Evolutionary conservation across 2,113 vertebrate species (phyloP).

Genomic region (Oxygymnocypris stewartii): DNA sequence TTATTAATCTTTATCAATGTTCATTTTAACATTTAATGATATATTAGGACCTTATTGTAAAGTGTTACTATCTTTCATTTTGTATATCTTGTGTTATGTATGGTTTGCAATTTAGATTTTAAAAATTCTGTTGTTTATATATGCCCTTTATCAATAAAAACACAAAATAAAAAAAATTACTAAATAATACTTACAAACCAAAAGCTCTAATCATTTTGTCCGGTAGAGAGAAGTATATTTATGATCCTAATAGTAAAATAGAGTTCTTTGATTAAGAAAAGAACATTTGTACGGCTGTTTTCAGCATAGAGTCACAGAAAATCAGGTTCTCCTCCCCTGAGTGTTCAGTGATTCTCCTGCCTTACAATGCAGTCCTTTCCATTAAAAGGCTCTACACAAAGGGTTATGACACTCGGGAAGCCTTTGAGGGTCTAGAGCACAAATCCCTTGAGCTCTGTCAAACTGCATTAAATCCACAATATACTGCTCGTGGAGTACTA

Average conservation of each 20-base stretch:
- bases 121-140: background rate
- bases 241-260: background rate
- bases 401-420: conserved; percentile 62
- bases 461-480: conserved; percentile 63
- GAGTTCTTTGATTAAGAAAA: background rate
- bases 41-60: background rate
- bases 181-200: background rate
- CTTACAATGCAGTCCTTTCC: conserved; percentile 63
- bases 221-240: background rate
- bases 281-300: background rate
- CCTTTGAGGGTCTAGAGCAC: conserved; percentile 43
- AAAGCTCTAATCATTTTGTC: background rate
- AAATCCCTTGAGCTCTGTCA: conserved; percentile 75
- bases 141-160: background rate
- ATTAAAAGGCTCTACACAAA: conserved; percentile 70
- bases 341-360: conserved; percentile 31
- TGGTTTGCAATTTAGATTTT: background rate
- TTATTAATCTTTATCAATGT: too few relatives aligned
- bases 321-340: background rate
- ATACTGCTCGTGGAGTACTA: background rate
- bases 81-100: background rate
- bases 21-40: too few relatives aligned
- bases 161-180: background rate
- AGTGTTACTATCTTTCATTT: background rate
- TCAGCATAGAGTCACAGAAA: conserved; percentile 20